phyloP scores from a whole-genome alignment of 2,888 invertebrate species.

The Leptinotarsa tumamoca region DNA sequence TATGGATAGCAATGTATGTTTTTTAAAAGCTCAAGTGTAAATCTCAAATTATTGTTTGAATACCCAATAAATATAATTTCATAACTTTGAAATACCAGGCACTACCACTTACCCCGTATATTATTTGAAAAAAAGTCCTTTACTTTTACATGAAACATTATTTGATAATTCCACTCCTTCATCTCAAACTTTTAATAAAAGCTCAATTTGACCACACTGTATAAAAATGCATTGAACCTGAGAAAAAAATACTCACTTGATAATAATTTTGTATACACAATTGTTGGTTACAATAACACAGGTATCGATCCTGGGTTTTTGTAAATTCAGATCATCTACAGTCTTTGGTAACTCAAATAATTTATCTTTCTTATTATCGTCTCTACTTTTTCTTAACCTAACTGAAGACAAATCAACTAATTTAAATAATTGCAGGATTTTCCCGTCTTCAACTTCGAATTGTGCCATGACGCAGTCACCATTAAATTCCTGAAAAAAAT shows the following conservation, averaged over 20 bases:
- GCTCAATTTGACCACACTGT: too few species aligned
- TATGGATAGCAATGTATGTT: too few species aligned
- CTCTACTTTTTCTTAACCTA: constrained; percentile 56
- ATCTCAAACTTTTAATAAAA: too few species aligned
- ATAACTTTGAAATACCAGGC: too few species aligned
- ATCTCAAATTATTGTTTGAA: too few species aligned
- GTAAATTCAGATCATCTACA: constrained; percentile 67
- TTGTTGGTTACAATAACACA: constrained; percentile 73
- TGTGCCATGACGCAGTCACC: constrained; percentile 71
- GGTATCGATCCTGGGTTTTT: constrained; percentile 68
- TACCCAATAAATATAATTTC: too few species aligned
- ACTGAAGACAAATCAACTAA: constrained; percentile 65
- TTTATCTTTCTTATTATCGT: constrained; percentile 57
- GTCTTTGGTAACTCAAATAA: constrained; percentile 65
- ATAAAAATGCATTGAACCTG: too few species aligned
- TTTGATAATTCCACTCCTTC: too few species aligned
- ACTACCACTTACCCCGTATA: too few species aligned
- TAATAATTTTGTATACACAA: constrained; percentile 72
- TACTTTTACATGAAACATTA: too few species aligned
- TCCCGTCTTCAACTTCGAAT: constrained; percentile 69
- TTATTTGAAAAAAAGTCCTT: too few species aligned
- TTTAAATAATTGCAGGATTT: constrained; percentile 69
- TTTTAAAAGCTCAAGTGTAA: too few species aligned
- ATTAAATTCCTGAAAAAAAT: constrained; percentile 69
- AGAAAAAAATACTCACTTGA: constrained; percentile 65